Conservation (phyloP, 1,140 invertebrate species). For the Oncopodura yosiiana region DNA sequence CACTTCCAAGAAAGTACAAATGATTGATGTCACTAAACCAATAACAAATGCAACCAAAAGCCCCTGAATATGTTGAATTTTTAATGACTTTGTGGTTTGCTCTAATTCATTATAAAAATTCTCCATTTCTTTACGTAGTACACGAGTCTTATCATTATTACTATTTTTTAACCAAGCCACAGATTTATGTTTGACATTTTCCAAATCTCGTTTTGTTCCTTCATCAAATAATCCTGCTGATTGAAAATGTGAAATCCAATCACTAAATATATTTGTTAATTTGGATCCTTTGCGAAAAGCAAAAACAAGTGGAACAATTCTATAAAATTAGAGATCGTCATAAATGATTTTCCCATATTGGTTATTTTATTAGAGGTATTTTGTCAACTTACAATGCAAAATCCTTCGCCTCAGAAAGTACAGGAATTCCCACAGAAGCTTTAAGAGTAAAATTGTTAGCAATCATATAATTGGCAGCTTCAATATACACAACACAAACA, state of each 20-base stretch:
- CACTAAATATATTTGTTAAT: neutral
- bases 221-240: conserved; percentile 3
- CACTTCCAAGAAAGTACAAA: too few relatives aligned
- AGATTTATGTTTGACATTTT: neutral
- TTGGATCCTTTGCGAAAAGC: conserved; percentile 9
- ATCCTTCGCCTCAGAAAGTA: conserved; percentile 2
- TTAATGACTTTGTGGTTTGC: neutral
- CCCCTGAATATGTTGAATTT: too few relatives aligned
- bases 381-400: conserved; percentile 6
- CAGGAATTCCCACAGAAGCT: neutral
- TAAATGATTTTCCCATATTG: too few relatives aligned
- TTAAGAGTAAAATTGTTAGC: conserved; percentile 8
- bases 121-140: neutral
- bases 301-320: conserved; percentile 5
- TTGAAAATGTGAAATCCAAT: neutral
- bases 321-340: too few relatives aligned
- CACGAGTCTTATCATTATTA: neutral
- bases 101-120: neutral
- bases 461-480: conserved; percentile 6
- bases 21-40: too few relatives aligned
- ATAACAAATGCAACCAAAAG: too few relatives aligned
- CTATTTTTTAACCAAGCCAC: neutral
- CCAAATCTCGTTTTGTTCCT: conserved; percentile 1
- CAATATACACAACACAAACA: conserved; percentile 12
- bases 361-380: too few relatives aligned